Evolutionary conservation across 2,888 invertebrate species (phyloP).

Genomic region (Agriopis aurantiaria): DNA sequence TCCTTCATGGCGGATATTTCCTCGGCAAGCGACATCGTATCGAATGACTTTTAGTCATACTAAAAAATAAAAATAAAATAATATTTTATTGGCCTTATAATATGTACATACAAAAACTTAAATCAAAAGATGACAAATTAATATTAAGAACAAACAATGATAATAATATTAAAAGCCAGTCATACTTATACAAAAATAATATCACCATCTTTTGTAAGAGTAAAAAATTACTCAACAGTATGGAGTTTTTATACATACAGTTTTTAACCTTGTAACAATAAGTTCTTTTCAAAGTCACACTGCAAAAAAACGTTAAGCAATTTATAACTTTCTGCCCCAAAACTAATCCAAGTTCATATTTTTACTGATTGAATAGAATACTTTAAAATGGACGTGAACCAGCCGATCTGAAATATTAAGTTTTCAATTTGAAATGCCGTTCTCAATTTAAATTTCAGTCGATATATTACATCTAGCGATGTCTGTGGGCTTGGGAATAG

Average conservation of each 20-base stretch:
- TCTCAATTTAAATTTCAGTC: constrained; percentile 27
- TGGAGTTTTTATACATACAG: too few relatives aligned
- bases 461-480: constrained; percentile 33
- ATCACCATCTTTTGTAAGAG: too few relatives aligned
- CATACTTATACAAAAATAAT: too few relatives aligned
- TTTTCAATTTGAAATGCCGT: constrained; percentile 35
- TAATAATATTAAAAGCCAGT: too few relatives aligned
- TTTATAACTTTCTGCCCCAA: constrained; percentile 15
- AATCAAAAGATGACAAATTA: too few relatives aligned
- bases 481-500: constrained; percentile 58
- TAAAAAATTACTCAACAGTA: too few relatives aligned
- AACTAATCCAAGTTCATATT: constrained; percentile 16
- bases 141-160: too few relatives aligned
- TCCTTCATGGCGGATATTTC: constrained; percentile 56
- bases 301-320: neutral
- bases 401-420: constrained; percentile 34
- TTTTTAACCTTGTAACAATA: too few relatives aligned
- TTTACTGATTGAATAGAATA: constrained; percentile 17
- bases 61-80: too few relatives aligned
- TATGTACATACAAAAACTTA: too few relatives aligned
- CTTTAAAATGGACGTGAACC: constrained; percentile 27
- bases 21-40: constrained; percentile 18
- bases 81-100: too few relatives aligned
- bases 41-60: neutral
- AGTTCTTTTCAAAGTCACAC: neutral